Evolutionary conservation across 2,888 invertebrate genomes (phyloP), one percentile per base, ranked within the genome.

Genomic region (Stomorhina lunata): DNA sequence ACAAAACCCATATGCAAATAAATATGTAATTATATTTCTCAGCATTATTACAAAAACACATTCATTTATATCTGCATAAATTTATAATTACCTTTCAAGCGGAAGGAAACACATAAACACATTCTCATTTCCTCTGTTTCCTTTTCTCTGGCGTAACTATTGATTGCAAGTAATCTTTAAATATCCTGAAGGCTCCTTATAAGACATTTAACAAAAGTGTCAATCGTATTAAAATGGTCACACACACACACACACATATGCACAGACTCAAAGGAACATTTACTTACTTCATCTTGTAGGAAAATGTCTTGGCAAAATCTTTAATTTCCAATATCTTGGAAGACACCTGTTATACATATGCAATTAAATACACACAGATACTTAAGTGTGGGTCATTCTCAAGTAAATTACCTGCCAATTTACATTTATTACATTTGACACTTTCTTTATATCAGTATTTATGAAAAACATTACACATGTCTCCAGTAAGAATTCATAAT

Each of bases 401-500:
- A 76, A 82, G 82, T 79, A 79, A 82, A 82, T 82, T 82, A 79
- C 79, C 79, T 82, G 82, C 82, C 82, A 82, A 79, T 82, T 82
- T 82, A 71, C 82, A 66, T 82, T 65, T 71, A 71, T 53, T 37
- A 76, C 66, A 82, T 37, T 82, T 82, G 82, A 82, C 82, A 82
- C 75, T 79, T 81, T 78, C 78, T 78, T 78, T 50, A 65, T 63
- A 81, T 57, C 37, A 34, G 55, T 61, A 50, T 50, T 68, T 80
- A 80, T 73, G 72, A 50, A 72, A 27, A 50, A 20, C 17, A 0
- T 7, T 66, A 20, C 34, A 20, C 17, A 15, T 27, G n/a, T 48
- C n/a, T n/a, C n/a, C n/a, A n/a, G 68, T 27, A 20, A 20, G 17
- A 61, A 2, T 15, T 27, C 48, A 59, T 57, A 43, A 45, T 25